Base-by-base conservation (phyloP, 1,140 invertebrate species). In the Drosophila ananassae region DNA sequence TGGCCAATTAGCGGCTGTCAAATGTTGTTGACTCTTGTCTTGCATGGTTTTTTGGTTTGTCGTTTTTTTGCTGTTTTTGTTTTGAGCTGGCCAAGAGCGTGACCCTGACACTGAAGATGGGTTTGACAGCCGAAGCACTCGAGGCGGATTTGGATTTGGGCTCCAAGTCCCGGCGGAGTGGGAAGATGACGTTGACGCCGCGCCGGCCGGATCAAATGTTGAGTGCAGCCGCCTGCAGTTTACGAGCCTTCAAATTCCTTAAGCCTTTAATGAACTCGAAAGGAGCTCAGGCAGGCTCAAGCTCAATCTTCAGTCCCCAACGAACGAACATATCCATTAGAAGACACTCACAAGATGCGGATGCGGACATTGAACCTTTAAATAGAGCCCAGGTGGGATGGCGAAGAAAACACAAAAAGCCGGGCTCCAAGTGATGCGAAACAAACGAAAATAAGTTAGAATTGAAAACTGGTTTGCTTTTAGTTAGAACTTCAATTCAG, bases 381-480 rank as follows among this genome's bases (percentile, higher is more conserved):
- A 80, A 85, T 77, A 85, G 54, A 85, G 77, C 81, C 72, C 67
- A 69, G 67, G 79, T 47, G 71, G 79, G 80, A 37, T 61, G 67
- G 68, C 51, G 46, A 48, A 85, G 63, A 84, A 77, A 84, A 79
- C 30, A 79, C 67, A 73, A 57, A 34, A 48, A 37, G 21, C 32
- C 25, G 48, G 55, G 41, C 46, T 54, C 48, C 76, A 47, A 59
- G 54, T 28, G 59, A 80, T 80, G 81, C 69, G 77, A 85, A 87
- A 75, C 82, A 63, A 81, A 87, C 82, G 64, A 85, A 78, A 87
- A 75, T 81, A 85, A 87, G 77, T 78, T 81, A 77, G 74, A 87
- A 87, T 87, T 85, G 82, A 71, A 85, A 85, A 85, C 82, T 85
- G 82, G 82, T 85, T 85, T 85, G 82, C 69, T 78, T 85, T 87